Percentiles rank a stretch among this genome's conserved stretches.
These are phyloP conservation scores for Synodontis membranacea DNA, from an alignment of 2,113 vertebrate species.

Conservation along the genomic window DNA sequence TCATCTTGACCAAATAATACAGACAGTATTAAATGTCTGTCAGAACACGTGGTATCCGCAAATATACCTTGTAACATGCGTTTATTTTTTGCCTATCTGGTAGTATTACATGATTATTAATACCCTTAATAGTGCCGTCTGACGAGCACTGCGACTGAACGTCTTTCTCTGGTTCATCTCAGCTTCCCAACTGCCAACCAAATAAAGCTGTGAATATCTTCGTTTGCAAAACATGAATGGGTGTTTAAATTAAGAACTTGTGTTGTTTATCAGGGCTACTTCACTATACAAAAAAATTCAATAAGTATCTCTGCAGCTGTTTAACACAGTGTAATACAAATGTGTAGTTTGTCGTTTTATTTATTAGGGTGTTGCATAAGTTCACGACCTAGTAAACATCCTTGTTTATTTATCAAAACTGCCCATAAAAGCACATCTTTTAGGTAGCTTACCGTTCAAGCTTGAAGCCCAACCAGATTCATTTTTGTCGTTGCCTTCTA, in stretches of 20 bases:
- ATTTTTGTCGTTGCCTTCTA: no score
- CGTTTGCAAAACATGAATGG: not conserved
- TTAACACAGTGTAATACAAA: not conserved
- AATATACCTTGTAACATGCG: not conserved
- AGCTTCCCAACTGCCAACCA: not conserved
- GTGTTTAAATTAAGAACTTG: not conserved
- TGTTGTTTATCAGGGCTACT: not conserved
- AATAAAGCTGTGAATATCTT: not conserved
- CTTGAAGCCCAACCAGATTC: no score
- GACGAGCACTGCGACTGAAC: not conserved
- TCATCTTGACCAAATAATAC: not conserved
- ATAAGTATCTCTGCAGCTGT: not conserved
- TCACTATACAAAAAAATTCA: not conserved
- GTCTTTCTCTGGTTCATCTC: not conserved
- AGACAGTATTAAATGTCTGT: not conserved
- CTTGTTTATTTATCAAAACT: no score
- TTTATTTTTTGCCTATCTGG: not conserved
- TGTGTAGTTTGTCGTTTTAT: not conserved
- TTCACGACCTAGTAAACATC: no score
- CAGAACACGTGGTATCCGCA: not conserved
- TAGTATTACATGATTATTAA: not conserved
- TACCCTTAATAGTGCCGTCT: not conserved
- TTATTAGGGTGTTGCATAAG: no score
- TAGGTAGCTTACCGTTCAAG: no score
- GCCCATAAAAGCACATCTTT: no score